Conservation (phyloP, 2,113 vertebrate genomes). For the Addax nasomaculatus region DNA sequence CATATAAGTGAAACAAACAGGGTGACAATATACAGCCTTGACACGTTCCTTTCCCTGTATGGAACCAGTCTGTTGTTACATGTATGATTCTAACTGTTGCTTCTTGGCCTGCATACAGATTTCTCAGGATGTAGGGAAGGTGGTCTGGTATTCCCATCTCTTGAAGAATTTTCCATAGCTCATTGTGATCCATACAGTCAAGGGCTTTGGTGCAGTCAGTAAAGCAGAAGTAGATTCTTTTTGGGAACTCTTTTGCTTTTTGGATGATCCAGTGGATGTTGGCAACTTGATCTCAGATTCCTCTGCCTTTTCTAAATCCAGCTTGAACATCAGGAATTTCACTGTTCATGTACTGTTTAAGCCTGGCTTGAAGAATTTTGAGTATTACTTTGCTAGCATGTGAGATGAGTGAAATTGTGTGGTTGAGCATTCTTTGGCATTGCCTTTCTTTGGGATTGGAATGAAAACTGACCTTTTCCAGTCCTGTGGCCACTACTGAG, state of each 20-base stretch:
- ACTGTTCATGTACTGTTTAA: not conserved
- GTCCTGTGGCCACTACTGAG: not conserved
- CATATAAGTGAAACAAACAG: not conserved
- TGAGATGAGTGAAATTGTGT: not conserved
- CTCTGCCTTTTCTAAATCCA: not conserved
- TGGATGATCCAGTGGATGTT: not conserved
- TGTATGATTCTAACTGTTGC: not conserved
- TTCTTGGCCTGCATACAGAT: not conserved
- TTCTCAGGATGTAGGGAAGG: not conserved
- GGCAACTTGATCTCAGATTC: not conserved
- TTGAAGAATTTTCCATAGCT: not conserved
- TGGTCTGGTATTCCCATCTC: not conserved
- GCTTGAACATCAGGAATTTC: not conserved
- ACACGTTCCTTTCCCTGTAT: not conserved
- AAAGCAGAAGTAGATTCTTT: not conserved
- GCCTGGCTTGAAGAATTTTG: not conserved
- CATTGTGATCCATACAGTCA: not conserved
- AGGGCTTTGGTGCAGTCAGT: not conserved
- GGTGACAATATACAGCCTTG: not conserved
- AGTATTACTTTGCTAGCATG: not conserved
- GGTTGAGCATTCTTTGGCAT: not conserved
- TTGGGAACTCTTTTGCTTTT: not conserved
- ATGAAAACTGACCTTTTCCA: not conserved
- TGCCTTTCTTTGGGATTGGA: not conserved
- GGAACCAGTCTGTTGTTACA: not conserved